Conservation (phyloP, 2,113 vertebrate genomes). For the Albula goreensis region DNA sequence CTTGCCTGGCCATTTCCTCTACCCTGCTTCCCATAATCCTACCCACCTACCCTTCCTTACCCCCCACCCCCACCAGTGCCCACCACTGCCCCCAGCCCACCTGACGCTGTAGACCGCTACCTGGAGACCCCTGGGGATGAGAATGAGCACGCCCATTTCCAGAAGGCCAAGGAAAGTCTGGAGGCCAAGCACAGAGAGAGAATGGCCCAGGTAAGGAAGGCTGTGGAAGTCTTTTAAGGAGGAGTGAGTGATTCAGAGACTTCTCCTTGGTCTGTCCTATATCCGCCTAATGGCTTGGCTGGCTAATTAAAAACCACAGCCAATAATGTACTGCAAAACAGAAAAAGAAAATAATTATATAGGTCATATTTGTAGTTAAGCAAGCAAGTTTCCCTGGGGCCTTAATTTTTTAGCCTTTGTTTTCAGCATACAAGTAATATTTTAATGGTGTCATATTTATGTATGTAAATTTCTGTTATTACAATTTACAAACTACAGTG, state of each 20-base stretch:
- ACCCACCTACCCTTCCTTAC: neutral
- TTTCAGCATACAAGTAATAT: neutral
- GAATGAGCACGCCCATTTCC: conserved; percentile 94
- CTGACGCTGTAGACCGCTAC: conserved; percentile 93
- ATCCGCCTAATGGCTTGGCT: neutral
- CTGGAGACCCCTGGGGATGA: conserved; percentile 94
- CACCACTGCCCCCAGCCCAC: conserved; percentile 86
- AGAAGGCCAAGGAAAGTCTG: conserved; percentile 95
- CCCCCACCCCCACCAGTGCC: conserved; percentile 72
- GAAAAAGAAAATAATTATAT: neutral
- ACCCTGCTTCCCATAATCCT: neutral
- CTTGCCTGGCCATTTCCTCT: neutral
- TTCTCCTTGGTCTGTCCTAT: neutral
- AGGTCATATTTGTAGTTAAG: too few relatives aligned
- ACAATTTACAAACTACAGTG: neutral
- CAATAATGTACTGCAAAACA: neutral
- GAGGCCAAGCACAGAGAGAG: conserved; percentile 94
- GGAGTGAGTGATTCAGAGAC: neutral
- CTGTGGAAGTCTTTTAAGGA: neutral
- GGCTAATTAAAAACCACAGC: neutral
- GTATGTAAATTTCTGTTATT: neutral
- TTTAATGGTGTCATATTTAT: neutral
- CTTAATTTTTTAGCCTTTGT: neutral
- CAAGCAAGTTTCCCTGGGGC: neutral
- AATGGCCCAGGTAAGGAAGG: conserved; percentile 86